Conservation (phyloP, 2,113 vertebrate genomes). For the Phylloscopus whistleri region DNA sequence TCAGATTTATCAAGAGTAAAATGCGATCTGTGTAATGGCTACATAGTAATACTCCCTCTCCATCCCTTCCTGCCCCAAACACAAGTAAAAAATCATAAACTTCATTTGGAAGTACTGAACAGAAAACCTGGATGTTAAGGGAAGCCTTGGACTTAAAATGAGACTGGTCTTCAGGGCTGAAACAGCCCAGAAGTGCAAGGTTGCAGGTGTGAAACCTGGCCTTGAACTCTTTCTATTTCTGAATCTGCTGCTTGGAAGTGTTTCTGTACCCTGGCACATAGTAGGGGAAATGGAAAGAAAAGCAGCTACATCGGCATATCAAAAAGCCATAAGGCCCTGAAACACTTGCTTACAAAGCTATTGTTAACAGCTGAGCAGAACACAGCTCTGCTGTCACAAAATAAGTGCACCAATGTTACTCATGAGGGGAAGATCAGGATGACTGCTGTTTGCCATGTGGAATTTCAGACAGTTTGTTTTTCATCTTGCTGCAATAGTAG, state of each 20-base stretch:
- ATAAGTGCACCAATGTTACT: neutral
- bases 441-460: neutral
- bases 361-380: conserved; percentile 29
- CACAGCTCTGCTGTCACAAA: neutral
- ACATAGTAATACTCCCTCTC: neutral
- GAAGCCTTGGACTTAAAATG: neutral
- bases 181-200: neutral
- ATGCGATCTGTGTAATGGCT: neutral
- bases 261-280: conserved; percentile 45
- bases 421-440: neutral
- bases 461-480: neutral
- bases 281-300: conserved; percentile 48
- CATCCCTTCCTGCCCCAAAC: neutral
- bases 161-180: neutral
- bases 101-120: neutral
- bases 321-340: conserved; percentile 17
- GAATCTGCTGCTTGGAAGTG: conserved; percentile 50
- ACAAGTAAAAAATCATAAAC: neutral
- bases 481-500: neutral
- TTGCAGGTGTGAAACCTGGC: conserved; percentile 55
- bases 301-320: conserved; percentile 37
- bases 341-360: conserved; percentile 35
- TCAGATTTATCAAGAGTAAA: neutral
- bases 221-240: conserved; percentile 65
- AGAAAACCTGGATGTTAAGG: neutral